Evolutionary conservation across 1,140 invertebrate genomes (phyloP).

Genomic region (Globodera ellingtonae): DNA sequence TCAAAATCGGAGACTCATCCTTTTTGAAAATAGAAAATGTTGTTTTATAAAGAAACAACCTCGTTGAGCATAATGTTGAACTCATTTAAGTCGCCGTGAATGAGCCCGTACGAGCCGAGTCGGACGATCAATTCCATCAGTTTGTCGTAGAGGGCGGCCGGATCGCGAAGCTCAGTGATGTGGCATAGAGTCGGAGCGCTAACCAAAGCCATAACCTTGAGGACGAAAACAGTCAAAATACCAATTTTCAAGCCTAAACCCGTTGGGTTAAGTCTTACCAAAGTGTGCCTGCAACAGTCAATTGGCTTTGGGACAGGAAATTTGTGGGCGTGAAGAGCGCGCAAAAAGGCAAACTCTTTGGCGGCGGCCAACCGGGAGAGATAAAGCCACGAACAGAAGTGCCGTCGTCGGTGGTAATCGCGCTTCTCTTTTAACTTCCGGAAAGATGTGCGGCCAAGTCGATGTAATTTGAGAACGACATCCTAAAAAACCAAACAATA

Average conservation of each 20-base stretch:
- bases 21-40: slow-evolving; percentile 68
- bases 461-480: slow-evolving; percentile 86
- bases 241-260: background rate
- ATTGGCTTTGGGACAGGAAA: slow-evolving; percentile 94
- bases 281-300: slow-evolving; percentile 91
- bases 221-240: background rate
- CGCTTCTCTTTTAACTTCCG: slow-evolving; percentile 93
- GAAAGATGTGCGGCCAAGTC: slow-evolving; percentile 90
- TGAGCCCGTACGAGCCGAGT: slow-evolving; percentile 86
- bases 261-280: slow-evolving; percentile 69
- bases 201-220: slow-evolving; percentile 30
- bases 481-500: slow-evolving; percentile 66
- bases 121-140: slow-evolving; percentile 90
- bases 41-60: slow-evolving; percentile 51
- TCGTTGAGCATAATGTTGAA: slow-evolving; percentile 86
- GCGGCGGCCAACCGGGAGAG: slow-evolving; percentile 92
- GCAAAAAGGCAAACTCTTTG: slow-evolving; percentile 98
- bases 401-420: slow-evolving; percentile 90
- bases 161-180: slow-evolving; percentile 77
- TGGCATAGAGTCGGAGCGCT: slow-evolving; percentile 71
- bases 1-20: slow-evolving; percentile 79
- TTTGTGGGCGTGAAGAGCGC: slow-evolving; percentile 80
- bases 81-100: slow-evolving; percentile 99
- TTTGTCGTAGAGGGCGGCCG: slow-evolving; percentile 81
- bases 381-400: slow-evolving; percentile 91